Percentiles rank a stretch among this genome's conserved stretches.
These are phyloP conservation scores for Zaprionus gabonicus DNA, from an alignment of 1,140 invertebrate species.

Conservation along the genomic window DNA sequence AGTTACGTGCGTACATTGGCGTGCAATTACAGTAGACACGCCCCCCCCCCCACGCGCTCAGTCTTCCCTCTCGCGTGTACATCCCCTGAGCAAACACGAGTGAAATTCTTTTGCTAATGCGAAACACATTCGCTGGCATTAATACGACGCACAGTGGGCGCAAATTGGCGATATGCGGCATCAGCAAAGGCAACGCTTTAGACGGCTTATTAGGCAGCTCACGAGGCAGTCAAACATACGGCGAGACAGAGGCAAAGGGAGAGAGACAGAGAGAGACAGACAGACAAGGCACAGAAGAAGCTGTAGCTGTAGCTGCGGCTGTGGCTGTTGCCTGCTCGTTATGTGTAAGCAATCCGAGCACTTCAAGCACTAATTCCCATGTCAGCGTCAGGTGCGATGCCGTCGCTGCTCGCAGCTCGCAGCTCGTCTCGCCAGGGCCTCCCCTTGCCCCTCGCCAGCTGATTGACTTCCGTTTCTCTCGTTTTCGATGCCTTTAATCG, in stretches of 20 bases:
- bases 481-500: slow-evolving; percentile 71
- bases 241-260: background rate
- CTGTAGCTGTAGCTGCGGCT: background rate
- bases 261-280: background rate
- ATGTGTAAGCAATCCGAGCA: slow-evolving; percentile 47
- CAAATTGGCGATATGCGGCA: slow-evolving; percentile 54
- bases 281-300: background rate
- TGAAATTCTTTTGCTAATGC: slow-evolving; percentile 77
- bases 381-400: slow-evolving; percentile 59
- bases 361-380: slow-evolving; percentile 62
- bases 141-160: slow-evolving; percentile 60
- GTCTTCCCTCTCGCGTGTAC: background rate
- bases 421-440: background rate
- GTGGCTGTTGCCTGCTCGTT: slow-evolving; percentile 25
- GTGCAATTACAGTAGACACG: slow-evolving; percentile 71
- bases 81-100: slow-evolving; percentile 48
- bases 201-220: slow-evolving; percentile 54
- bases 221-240: background rate
- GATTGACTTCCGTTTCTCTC: slow-evolving; percentile 77
- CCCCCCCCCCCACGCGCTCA: background rate
- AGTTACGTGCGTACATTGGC: slow-evolving; percentile 81
- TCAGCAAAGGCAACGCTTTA: slow-evolving; percentile 40
- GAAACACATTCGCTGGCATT: slow-evolving; percentile 76
- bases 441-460: slow-evolving; percentile 41
- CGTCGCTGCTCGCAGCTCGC: background rate